Conservation (phyloP, 2,888 invertebrate species). For the Lasioglossum villosulum region DNA sequence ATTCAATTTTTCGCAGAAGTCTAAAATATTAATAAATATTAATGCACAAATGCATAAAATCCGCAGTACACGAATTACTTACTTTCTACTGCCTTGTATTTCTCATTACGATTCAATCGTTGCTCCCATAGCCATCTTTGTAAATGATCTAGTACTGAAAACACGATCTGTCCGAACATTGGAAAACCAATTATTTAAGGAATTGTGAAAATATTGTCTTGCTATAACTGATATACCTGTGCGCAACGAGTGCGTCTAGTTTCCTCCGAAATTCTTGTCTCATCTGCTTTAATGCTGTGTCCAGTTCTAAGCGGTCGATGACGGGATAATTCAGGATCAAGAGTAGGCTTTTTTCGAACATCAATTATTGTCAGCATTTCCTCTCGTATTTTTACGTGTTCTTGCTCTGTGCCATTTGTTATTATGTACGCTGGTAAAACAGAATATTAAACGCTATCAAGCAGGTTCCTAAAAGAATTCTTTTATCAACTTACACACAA, state of each 20-base stretch:
- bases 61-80: slow-evolving; percentile 10
- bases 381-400: slow-evolving; percentile 85
- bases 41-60: neutral
- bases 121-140: slow-evolving; percentile 89
- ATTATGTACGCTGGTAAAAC: slow-evolving; percentile 81
- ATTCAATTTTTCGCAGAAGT: slow-evolving; percentile 85
- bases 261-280: slow-evolving; percentile 80
- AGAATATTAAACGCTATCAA: slow-evolving; percentile 1
- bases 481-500: slow-evolving; percentile 84
- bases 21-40: slow-evolving; percentile 74
- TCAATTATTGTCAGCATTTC: slow-evolving; percentile 87
- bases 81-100: slow-evolving; percentile 75
- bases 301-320: slow-evolving; percentile 77
- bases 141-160: slow-evolving; percentile 90
- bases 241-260: slow-evolving; percentile 81
- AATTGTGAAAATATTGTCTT: neutral
- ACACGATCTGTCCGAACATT: slow-evolving; percentile 84
- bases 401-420: slow-evolving; percentile 83
- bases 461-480: neutral
- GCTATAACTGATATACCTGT: slow-evolving; percentile 70
- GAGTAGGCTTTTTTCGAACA: slow-evolving; percentile 73
- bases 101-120: slow-evolving; percentile 70
- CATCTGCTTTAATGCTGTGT: slow-evolving; percentile 64
- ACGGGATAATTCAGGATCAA: slow-evolving; percentile 77
- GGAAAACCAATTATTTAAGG: slow-evolving; percentile 38